phyloP scores from a whole-genome alignment of 2,888 invertebrate genomes.

The Dryocosmus kuriphilus region DNA sequence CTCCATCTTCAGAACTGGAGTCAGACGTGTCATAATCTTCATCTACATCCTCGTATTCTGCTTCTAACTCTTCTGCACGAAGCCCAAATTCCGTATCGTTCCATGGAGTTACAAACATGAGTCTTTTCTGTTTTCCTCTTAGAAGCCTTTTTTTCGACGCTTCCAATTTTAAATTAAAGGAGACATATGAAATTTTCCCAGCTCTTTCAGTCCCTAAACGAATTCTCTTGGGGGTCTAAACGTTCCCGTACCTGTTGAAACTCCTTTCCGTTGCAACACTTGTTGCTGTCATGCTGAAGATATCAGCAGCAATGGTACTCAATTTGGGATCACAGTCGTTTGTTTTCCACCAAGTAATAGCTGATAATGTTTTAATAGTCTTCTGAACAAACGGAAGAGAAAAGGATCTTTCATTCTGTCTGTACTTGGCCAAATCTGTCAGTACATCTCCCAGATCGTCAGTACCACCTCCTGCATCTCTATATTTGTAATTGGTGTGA shows the following conservation, averaged over 20 bases:
- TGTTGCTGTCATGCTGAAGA: conserved; percentile 45
- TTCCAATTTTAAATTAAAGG: no score
- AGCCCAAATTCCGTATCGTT: conserved; percentile 3
- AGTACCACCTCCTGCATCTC: no score
- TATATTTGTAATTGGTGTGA: no score
- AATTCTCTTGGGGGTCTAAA: conserved; percentile 50
- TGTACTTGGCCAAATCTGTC: not conserved
- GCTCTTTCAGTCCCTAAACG: conserved; percentile 46
- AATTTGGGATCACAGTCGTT: not conserved
- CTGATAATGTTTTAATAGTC: not conserved
- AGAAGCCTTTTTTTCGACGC: no score
- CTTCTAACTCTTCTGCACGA: not conserved
- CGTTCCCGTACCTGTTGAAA: conserved; percentile 52
- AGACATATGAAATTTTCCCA: conserved; percentile 42
- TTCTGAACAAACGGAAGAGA: not conserved
- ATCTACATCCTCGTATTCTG: not conserved
- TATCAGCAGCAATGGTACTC: conserved; percentile 39
- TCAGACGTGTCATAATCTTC: not conserved
- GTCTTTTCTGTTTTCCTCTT: conserved; percentile 39
- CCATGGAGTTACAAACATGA: not conserved
- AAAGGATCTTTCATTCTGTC: not conserved
- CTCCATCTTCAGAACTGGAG: not conserved
- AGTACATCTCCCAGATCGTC: not conserved
- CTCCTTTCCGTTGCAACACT: conserved; percentile 52
- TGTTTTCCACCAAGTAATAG: conserved; percentile 4